Evolutionary conservation across 1,140 invertebrate genomes (phyloP), one percentile per base, ranked within the genome.

Genomic region (Caenorhabditis elegans): DNA sequence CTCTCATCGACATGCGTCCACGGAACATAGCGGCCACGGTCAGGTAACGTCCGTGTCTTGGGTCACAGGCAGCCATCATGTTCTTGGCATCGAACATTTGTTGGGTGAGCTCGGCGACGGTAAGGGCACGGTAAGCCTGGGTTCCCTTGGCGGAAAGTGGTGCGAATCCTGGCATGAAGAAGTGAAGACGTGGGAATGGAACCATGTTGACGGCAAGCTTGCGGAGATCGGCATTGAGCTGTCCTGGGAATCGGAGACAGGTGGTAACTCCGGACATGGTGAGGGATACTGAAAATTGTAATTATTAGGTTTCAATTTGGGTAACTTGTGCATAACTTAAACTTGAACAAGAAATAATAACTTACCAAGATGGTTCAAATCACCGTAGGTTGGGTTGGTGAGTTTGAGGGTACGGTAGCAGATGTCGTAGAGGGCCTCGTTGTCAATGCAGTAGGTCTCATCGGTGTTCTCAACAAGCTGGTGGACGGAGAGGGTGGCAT

Each of bases 121-220:
- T 94, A 2, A 95, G 90, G 0, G 94, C 94, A 81, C 94, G 91
- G 91, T 96, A 96, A 81, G 95, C 94, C 93, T 91, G 90, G 53
- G 88, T 88, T 53, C 91, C 91, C 85, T 95, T 92, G 49, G 95
- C 95, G 17, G 95, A 96, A 0, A 98, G 48, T 13, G 96, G 96
- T 10, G 95, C 96, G 90, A 97, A 98, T 15, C 96, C 96, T 43
- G 96, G 95, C 93, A 96, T 96, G 90, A 96, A 98, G 93, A 98
- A 98, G 90, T 98, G 96, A 8, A 98, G 92, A 88, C 96, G 93
- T 24, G 96, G 96, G 88, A 92, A 98, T 76, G 96, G 96, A 46
- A 98, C 96, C 96, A 98, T 97, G 91, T 98, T 97, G 19, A 98
- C 96, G 34, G 96, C 96, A 84, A 98, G 86, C 92, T 98, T 98